Evolutionary conservation across 2,113 vertebrate genomes (phyloP).

Genomic region (Calypte anna): DNA sequence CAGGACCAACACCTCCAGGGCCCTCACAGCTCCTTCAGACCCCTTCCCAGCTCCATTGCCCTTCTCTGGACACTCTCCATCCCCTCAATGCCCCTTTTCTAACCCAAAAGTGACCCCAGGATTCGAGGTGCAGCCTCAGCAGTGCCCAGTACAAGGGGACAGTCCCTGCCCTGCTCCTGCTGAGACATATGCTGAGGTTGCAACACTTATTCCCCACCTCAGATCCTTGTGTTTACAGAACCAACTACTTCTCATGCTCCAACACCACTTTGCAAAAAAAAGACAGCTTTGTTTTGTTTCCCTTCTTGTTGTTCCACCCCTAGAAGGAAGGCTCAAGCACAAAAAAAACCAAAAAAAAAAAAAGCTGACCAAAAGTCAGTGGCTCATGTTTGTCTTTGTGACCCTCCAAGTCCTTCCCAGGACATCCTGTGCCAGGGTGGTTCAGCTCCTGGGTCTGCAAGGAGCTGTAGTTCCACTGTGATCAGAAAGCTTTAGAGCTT

Average conservation of each 20-base stretch:
- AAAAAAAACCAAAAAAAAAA: too few species aligned
- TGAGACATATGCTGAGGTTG: too few species aligned
- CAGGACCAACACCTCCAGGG: too few species aligned
- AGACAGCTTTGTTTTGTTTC: background rate
- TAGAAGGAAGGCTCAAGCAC: background rate
- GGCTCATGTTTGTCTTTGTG: background rate
- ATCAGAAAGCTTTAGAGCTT: background rate
- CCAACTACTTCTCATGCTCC: background rate
- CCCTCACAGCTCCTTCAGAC: too few species aligned
- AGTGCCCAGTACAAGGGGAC: too few species aligned
- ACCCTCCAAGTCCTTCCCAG: background rate
- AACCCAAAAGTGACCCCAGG: too few species aligned
- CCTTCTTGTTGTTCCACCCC: background rate
- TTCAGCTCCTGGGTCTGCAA: rapidly evolving
- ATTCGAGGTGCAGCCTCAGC: too few species aligned
- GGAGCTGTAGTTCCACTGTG: background rate
- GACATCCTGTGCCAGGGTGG: background rate
- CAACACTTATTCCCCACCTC: background rate
- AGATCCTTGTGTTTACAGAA: background rate
- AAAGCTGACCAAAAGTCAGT: background rate
- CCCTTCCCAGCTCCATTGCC: too few species aligned
- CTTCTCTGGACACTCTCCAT: too few species aligned
- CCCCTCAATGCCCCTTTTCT: too few species aligned
- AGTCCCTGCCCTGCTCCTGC: too few species aligned
- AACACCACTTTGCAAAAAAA: background rate